Conservation (phyloP, 2,888 invertebrate genomes). For the Drosophila leonis region DNA sequence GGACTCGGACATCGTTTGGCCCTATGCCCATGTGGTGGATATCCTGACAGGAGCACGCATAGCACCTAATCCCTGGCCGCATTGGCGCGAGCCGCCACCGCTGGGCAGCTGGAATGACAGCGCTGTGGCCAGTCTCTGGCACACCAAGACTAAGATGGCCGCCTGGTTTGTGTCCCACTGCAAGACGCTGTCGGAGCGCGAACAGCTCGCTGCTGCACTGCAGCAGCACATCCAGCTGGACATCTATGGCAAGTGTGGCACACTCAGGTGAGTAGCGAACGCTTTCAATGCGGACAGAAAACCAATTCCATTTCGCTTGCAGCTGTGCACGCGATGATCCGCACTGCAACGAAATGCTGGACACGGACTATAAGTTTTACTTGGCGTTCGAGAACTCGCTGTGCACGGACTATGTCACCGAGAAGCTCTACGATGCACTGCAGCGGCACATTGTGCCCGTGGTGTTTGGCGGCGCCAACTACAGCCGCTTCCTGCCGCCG, state of each 20-base stretch:
- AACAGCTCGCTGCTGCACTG: slow-evolving; percentile 86
- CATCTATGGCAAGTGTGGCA: slow-evolving; percentile 88
- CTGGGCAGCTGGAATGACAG: slow-evolving; percentile 58
- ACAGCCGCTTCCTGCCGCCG: slow-evolving; percentile 87
- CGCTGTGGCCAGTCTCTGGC: slow-evolving; percentile 52
- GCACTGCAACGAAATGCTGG: slow-evolving; percentile 84
- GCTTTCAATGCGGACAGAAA: background rate
- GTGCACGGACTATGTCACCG: slow-evolving; percentile 90
- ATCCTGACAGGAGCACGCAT: slow-evolving; percentile 65
- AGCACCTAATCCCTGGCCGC: slow-evolving; percentile 71
- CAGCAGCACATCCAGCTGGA: slow-evolving; percentile 87
- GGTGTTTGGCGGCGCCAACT: slow-evolving; percentile 90
- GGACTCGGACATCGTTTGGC: slow-evolving; percentile 86
- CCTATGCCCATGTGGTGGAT: slow-evolving; percentile 84
- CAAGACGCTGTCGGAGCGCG: slow-evolving; percentile 85
- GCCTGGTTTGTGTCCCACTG: slow-evolving; percentile 88
- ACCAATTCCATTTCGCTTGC: slow-evolving; percentile 31
- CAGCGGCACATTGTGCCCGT: slow-evolving; percentile 87
- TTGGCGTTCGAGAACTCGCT: slow-evolving; percentile 89
- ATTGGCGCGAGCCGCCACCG: slow-evolving; percentile 73
- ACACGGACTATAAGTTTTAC: slow-evolving; percentile 89
- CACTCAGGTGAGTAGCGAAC: slow-evolving; percentile 69
- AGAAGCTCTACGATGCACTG: slow-evolving; percentile 86
- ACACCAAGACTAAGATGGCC: slow-evolving; percentile 86
- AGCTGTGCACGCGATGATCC: slow-evolving; percentile 77